These are phyloP conservation scores for Dioctria linearis DNA, from an alignment of 2,888 invertebrate genomes.

Conservation along the genomic window DNA sequence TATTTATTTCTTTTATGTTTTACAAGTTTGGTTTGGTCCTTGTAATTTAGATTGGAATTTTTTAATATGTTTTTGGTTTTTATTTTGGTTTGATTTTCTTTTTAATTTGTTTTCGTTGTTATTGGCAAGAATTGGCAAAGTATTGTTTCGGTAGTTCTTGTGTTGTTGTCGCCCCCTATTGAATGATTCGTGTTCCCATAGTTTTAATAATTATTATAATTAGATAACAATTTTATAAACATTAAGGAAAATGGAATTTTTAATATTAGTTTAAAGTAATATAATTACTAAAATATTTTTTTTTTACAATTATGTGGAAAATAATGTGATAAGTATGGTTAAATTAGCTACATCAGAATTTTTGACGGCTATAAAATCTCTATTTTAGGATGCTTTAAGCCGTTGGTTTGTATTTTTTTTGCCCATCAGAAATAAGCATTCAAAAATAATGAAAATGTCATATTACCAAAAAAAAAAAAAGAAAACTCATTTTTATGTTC, in stretches of 20 bases:
- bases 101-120: slow-evolving; percentile 41
- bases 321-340: too few relatives aligned
- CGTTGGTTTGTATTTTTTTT: too few relatives aligned
- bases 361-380: too few relatives aligned
- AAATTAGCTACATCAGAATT: too few relatives aligned
- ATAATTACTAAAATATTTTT: too few relatives aligned
- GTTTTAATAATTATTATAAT: slow-evolving; percentile 41
- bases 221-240: neutral
- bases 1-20: slow-evolving; percentile 29
- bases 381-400: too few relatives aligned
- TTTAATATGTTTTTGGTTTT: slow-evolving; percentile 16
- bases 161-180: slow-evolving; percentile 64
- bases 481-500: too few relatives aligned
- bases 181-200: slow-evolving; percentile 62
- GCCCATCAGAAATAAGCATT: too few relatives aligned
- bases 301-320: too few relatives aligned
- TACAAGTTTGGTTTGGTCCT: slow-evolving; percentile 27
- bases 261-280: neutral
- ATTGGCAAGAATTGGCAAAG: slow-evolving; percentile 54
- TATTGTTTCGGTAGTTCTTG: slow-evolving; percentile 63
- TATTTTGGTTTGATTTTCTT: slow-evolving; percentile 7
- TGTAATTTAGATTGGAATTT: slow-evolving; percentile 44
- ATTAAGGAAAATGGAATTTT: slow-evolving; percentile 42
- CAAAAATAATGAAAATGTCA: too few relatives aligned
- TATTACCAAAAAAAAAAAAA: too few relatives aligned